phyloP scores from a whole-genome alignment of 2,797 vertebrate genomes.

The Aselliscus stoliczkanus region DNA sequence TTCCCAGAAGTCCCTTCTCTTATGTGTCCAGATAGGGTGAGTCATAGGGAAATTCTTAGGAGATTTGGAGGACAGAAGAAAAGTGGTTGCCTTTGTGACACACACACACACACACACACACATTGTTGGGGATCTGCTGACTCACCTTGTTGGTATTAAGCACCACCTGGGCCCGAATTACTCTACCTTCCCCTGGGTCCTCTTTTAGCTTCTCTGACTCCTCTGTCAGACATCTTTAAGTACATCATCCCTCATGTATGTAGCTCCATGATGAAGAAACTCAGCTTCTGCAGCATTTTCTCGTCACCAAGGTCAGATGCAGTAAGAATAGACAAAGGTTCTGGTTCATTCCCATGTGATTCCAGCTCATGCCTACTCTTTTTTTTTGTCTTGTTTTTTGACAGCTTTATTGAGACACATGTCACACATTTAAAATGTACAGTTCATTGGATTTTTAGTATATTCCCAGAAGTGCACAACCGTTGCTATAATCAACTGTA shows the following conservation, averaged over 20 bases:
- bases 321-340: not conserved
- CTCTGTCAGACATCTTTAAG: not conserved
- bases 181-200: not conserved
- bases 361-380: not conserved
- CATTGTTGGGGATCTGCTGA: not conserved
- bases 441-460: not conserved
- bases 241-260: too few species aligned
- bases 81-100: not conserved
- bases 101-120: too few species aligned
- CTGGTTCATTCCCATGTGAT: not conserved
- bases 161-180: not conserved
- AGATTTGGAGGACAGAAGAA: not conserved
- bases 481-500: not conserved
- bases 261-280: not conserved
- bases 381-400: not conserved
- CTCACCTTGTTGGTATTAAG: not conserved
- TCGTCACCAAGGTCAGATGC: not conserved
- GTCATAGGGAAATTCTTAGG: not conserved
- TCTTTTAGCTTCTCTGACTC: not conserved
- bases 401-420: not conserved
- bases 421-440: not conserved
- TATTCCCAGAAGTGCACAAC: not conserved
- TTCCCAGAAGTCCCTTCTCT: not conserved
- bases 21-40: not conserved
- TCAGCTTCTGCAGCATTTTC: not conserved